Evolutionary conservation across 2,888 invertebrate species (phyloP), one percentile per base, ranked within the genome.

Genomic region (Eulithis testata): DNA sequence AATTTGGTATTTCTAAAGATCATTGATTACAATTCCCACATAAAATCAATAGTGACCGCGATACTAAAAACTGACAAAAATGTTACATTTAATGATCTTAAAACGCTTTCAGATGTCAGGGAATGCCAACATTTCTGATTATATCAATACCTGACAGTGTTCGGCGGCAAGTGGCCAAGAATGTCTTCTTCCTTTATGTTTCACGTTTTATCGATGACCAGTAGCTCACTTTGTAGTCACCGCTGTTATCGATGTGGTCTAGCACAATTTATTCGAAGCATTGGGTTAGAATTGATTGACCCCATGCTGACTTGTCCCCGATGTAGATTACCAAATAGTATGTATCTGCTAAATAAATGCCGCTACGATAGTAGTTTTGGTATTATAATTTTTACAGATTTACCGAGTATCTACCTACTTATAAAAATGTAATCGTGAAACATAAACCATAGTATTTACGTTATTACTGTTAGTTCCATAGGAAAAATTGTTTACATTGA

Each of bases 71-170:
- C 40, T 50, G 49, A 14, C 63, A 70, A 71, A 21, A 49, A 74
- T 68, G 68, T 60, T 64, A 69, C 66, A 21, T 76, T 65, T 74
- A 74, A 70, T 65, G 64, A 60, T 72, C 68, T 52, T 63, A 66
- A 68, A 69, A 51, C 21, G 73, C 70, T 74, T 72, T 72, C 72
- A 69, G 59, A 65, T 67, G 67, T 73, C 66, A 73, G 74, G 72
- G 77, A 80, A 85, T 83, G 77, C 79, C 82, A 79, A 77, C 78
- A 76, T 74, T 76, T 73, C 74, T 74, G 88, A 88, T 89, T 73
- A 73, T 84, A 87, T 87, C 86, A 73, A 55, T 74, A 68, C 74
- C 74, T 84, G 86, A 85, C 85, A 81, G 81, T 72, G 73, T 36
- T 70, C 78, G 75, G 75, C 75, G 76, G 75, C 75, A 65, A 69